Evolutionary conservation across 2,888 invertebrate species (phyloP).

Genomic region (Anticlea derivata): DNA sequence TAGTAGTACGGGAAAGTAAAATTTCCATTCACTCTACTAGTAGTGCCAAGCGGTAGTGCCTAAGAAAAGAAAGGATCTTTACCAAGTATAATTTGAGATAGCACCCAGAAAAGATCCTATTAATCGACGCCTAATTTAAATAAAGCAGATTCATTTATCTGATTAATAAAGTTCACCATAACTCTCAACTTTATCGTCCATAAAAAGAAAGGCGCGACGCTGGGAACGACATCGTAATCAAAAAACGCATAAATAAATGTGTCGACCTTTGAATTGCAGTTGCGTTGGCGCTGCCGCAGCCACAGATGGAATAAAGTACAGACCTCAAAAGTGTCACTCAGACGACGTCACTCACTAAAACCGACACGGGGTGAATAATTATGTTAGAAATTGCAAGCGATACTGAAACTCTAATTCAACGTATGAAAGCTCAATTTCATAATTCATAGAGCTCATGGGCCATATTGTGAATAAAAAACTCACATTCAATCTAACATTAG

Average conservation of each 20-base stretch:
- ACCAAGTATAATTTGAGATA: constrained; percentile 2
- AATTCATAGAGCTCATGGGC: no score
- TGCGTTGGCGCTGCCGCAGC: constrained; percentile 53
- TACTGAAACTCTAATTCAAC: not conserved
- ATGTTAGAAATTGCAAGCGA: no score
- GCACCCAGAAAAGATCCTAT: constrained; percentile 2
- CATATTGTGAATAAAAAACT: no score
- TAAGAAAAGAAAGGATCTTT: no score
- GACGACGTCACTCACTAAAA: not conserved
- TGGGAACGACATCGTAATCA: constrained; percentile 49
- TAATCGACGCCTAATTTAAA: constrained; percentile 16
- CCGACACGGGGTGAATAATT: no score
- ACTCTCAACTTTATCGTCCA: constrained; percentile 36
- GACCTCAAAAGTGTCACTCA: not conserved
- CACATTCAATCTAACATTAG: not conserved
- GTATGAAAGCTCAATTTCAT: not conserved
- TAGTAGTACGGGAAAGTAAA: no score
- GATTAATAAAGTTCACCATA: constrained; percentile 24
- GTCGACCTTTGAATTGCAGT: constrained; percentile 51
- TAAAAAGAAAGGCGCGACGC: constrained; percentile 43
- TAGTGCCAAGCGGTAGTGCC: no score
- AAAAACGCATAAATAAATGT: constrained; percentile 52
- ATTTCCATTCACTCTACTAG: no score
- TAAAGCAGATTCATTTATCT: constrained; percentile 22
- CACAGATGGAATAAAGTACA: constrained; percentile 26